Evolutionary conservation across 2,113 vertebrate genomes (phyloP), one percentile per base, ranked within the genome.

Genomic region (Cyprinodon variegatus): DNA sequence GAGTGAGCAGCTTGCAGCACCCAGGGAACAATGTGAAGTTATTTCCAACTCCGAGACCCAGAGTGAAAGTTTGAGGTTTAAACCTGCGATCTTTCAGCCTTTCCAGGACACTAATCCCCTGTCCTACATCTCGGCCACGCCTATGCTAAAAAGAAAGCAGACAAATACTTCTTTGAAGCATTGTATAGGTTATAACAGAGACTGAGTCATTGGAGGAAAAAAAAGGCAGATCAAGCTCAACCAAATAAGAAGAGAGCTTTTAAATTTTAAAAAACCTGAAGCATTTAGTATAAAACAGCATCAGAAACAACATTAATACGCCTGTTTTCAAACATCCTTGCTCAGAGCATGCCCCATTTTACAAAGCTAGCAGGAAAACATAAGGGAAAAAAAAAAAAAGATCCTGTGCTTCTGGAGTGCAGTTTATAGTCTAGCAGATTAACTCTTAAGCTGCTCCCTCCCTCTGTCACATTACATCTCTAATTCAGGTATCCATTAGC

Each of bases 371-470:
- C 64, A 41, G 61, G n/a, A 81, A 65, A 41, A 46, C 62, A 70
- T 14, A 22, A 81, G 82, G 77, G 78, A n/a, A 3, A 63, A 63
- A 38, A 66, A 66, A 46, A n/a, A 79, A 68, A 29, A 80, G 11
- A 65, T 57, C 65, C 46, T 81, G 61, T 63, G 29, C 61, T 41
- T 65, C 72, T 64, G 66, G 72, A 82, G 61, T 70, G 76, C 82
- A 81, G 76, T 82, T 83, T 85, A 74, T 59, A 65, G 77, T 71
- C 68, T n/a, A 13, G 57, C 72, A 90, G 81, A 91, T 91, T 90
- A 92, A 91, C 83, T 83, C 77, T 84, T 92, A 93, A 88, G 80
- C 84, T 89, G 83, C 82, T 84, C 75, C 72, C 66, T 76, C 71
- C 74, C 73, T 85, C 83, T 68, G 37, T 71, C 85, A 81, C 87